phyloP scores from a whole-genome alignment of 2,113 vertebrate species.

The Alces alces region DNA sequence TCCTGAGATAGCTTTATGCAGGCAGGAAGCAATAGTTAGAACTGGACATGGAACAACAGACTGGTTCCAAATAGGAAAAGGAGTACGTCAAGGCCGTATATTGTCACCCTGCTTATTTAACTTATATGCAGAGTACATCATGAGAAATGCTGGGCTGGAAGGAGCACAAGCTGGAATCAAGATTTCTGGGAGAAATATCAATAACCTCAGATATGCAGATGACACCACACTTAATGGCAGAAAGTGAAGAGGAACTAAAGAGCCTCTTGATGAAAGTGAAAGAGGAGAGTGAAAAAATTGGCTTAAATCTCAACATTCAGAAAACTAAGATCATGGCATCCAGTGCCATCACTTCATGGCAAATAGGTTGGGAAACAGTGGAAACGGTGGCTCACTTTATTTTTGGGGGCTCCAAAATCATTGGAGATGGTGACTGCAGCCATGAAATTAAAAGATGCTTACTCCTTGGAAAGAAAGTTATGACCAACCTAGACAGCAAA shows the following conservation, averaged over 20 bases:
- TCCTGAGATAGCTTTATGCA: neutral
- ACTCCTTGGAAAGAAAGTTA: neutral
- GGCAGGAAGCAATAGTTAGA: neutral
- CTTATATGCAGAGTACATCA: neutral
- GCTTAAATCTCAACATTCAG: neutral
- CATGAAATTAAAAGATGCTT: neutral
- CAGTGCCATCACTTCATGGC: neutral
- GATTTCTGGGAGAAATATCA: neutral
- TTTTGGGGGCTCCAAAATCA: accelerated
- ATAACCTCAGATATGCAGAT: neutral
- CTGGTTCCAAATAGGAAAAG: neutral
- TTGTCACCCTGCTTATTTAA: neutral
- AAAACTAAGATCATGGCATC: neutral
- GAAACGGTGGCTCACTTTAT: neutral
- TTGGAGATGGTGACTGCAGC: neutral
- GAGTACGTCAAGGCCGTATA: neutral
- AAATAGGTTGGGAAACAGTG: neutral
- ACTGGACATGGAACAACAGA: neutral
- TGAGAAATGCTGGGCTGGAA: neutral
- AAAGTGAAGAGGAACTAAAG: neutral
- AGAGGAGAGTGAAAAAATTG: neutral
- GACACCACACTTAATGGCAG: neutral
- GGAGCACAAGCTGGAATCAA: neutral
- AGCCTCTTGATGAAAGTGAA: neutral
- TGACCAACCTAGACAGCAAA: neutral